Evolutionary conservation across 1,140 invertebrate genomes (phyloP), one percentile per base, ranked within the genome.

Genomic region (Pseudomyrmex pallidus): DNA sequence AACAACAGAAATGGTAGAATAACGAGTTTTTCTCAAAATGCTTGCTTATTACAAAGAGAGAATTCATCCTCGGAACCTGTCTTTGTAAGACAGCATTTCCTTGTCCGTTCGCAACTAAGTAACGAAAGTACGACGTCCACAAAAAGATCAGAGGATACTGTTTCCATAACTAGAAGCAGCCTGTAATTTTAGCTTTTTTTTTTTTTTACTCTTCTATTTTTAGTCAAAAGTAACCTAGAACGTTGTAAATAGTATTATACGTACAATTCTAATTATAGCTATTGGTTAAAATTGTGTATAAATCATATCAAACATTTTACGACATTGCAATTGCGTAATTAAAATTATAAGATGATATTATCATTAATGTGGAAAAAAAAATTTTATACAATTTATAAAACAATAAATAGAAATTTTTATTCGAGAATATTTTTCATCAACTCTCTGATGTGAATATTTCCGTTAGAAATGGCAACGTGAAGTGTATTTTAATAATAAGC

Each of bases 101-200:
- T 73, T 10, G 74, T 48, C 12, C 59, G 57, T 2, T 72, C 90
- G 35, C 82, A 87, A 20, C 54, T n/a, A 2, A 88, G 82, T 46
- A 86, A 72, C n/a, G 83, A 83, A 35, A 88, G 84, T 57, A 67
- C 74, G 3, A 17, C 63, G 10, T 87, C 80, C 0, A 80, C 82
- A 8, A 84, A 64, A 35, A 74, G 54, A 44, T 57, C 59, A 15
- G 59, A 85, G 1, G 84, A 87, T 59, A 78, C 87, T 1, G 9
- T 74, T 8, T 91, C 85, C 2, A 84, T 85, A 35, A 82, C 74
- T 12, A 89, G 66, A 44, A 89, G 80, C 74, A 17, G 0, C n/a
- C 12, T 89, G n/a, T 91, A 44, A 89, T 78, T 20, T 35, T 7
- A 35, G 35, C 35, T 35, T 35, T 35, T 35, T 46, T 35, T 35